Evolutionary conservation across 92 coral and sea anemone species (phyloP).

Genomic region (Muricea muricata): DNA sequence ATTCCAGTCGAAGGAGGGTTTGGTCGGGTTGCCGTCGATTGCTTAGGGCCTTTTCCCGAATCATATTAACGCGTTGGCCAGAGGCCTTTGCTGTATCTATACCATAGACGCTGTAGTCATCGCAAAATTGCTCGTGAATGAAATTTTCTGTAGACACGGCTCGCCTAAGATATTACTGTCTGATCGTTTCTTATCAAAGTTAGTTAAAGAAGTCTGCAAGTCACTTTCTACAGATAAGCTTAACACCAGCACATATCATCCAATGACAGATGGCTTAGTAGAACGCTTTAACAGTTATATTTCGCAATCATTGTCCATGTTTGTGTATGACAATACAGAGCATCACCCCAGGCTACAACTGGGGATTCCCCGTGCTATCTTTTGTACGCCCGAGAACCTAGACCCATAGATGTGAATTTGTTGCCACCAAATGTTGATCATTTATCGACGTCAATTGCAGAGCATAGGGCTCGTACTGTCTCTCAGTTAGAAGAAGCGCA

Average conservation of each 20-base stretch:
- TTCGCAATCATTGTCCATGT: slow-evolving; percentile 52
- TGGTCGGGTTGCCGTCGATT: slow-evolving; percentile 65
- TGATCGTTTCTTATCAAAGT: slow-evolving; percentile 62
- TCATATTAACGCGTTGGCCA: slow-evolving; percentile 67
- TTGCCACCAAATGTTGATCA: slow-evolving; percentile 48
- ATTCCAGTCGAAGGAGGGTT: slow-evolving; percentile 55
- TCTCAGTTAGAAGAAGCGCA: slow-evolving; percentile 64
- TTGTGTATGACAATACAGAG: slow-evolving; percentile 51
- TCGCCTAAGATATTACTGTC: slow-evolving; percentile 64
- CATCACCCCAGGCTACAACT: slow-evolving; percentile 54
- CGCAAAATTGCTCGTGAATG: slow-evolving; percentile 57
- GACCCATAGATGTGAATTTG: slow-evolving; percentile 65
- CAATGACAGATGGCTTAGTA: slow-evolving; percentile 18
- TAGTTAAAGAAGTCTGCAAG: slow-evolving; percentile 66
- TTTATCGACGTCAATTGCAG: slow-evolving; percentile 52
- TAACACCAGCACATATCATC: slow-evolving; percentile 43
- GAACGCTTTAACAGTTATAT: slow-evolving; percentile 42
- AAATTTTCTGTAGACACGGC: slow-evolving; percentile 61
- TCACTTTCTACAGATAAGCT: slow-evolving; percentile 46
- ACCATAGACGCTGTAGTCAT: slow-evolving; percentile 51
- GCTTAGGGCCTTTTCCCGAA: slow-evolving; percentile 71
- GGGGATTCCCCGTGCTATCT: slow-evolving; percentile 68
- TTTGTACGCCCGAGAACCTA: slow-evolving; percentile 63
- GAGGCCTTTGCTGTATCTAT: slow-evolving; percentile 71
- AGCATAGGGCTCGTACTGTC: slow-evolving; percentile 61